A percentile compares a stretch with the other conserved stretches of the same genome.
These are phyloP conservation scores for Drosophila parthenogenetica DNA, from an alignment of 2,888 invertebrate genomes.

Conservation along the genomic window DNA sequence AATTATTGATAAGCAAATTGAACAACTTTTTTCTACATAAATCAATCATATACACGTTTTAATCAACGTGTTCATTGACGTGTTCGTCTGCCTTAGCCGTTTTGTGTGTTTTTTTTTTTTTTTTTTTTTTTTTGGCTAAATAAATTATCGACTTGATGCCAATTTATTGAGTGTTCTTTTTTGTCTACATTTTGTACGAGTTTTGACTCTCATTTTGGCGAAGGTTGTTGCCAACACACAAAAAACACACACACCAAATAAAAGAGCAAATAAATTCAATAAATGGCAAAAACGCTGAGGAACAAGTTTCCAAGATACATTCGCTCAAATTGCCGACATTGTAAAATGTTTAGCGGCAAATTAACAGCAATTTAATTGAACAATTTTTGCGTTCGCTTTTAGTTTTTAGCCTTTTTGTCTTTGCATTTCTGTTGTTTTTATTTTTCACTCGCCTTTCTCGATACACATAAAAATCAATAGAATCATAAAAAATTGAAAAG, in stretches of 20 bases:
- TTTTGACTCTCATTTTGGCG: constrained; percentile 31
- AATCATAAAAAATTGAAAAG: constrained; percentile 71
- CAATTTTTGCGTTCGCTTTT: constrained; percentile 37
- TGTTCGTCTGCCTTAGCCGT: constrained; percentile 21
- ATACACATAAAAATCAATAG: constrained; percentile 66
- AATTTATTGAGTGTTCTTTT: constrained; percentile 43
- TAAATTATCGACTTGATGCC: constrained; percentile 60
- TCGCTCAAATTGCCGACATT: constrained; percentile 53
- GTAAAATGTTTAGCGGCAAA: constrained; percentile 76
- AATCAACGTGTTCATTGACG: constrained; percentile 38
- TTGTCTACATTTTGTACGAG: constrained; percentile 20
- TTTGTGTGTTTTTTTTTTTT: too few species aligned
- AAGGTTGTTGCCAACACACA: constrained; percentile 53
- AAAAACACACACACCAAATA: constrained; percentile 17
- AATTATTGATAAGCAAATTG: constrained; percentile 8
- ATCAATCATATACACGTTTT: constrained; percentile 40
- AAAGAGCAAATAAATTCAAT: constrained; percentile 38
- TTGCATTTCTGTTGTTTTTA: constrained; percentile 18
- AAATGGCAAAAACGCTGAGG: constrained; percentile 55
- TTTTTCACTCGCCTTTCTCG: constrained; percentile 8
- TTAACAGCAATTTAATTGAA: constrained; percentile 75
- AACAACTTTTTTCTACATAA: constrained; percentile 3
- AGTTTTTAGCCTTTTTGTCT: constrained; percentile 20
- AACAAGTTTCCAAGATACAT: constrained; percentile 63
- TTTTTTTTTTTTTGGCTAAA: constrained; percentile 38